phyloP scores from a whole-genome alignment of 2,113 vertebrate genomes.

The Nasalis larvatus region DNA sequence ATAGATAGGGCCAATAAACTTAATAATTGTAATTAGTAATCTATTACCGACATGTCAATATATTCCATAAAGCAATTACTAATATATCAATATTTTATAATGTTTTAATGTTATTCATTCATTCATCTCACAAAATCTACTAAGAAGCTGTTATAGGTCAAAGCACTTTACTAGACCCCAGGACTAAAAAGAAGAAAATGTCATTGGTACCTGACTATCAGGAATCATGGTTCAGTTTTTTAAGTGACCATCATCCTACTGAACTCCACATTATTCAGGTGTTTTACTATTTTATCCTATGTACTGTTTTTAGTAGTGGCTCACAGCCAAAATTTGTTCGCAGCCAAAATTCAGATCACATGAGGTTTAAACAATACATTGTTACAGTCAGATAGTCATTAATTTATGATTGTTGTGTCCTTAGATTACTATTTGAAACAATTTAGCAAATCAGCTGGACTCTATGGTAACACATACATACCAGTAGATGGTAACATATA shows the following conservation, averaged over 20 bases:
- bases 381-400: background rate
- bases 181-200: background rate
- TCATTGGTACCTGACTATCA: background rate
- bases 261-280: background rate
- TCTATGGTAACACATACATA: background rate
- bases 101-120: background rate
- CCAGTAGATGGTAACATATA: background rate
- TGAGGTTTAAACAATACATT: background rate
- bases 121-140: background rate
- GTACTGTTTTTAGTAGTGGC: background rate
- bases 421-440: background rate
- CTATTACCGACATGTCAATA: background rate
- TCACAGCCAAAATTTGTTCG: background rate
- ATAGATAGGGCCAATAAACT: background rate
- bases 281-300: background rate
- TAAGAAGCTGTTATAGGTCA: background rate
- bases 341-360: background rate
- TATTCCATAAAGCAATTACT: background rate
- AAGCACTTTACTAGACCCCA: background rate
- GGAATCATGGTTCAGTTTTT: background rate
- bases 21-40: background rate
- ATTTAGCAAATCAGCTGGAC: background rate
- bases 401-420: background rate
- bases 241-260: background rate
- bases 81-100: background rate